Base-by-base conservation (phyloP, 30 jellyfish, hydroid and myxozoan species). In the Aurelia coerulea region DNA sequence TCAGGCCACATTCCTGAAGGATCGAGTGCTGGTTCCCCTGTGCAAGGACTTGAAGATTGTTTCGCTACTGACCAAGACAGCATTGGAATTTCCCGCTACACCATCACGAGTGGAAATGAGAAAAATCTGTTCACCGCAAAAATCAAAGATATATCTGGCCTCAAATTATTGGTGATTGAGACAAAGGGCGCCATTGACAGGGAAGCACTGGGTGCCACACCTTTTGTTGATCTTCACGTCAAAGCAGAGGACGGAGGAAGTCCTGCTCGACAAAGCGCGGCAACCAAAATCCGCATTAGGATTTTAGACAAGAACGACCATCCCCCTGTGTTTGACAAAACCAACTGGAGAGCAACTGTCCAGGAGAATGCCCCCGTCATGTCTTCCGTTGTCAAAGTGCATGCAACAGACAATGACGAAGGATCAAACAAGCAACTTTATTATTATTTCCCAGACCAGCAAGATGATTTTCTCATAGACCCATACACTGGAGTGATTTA, bases 11-110 rank as follows among this genome's bases (percentile, higher is more conserved):
- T 94, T 73, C 78, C 80, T 23, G 98, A 94, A 73, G 96, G 98
- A 4, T 67, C 84, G 16, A 85, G 95, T 13, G 96, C 97, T 41
- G 98, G 97, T 32, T 82, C 97, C 60, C 65, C 89, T 6, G 98
- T 94, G 58, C 78, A 51, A 11, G 98, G 98, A 14, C 86, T 94
- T 29, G 97, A 94, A 56, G 98, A 94, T 73, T 94, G 98, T 73
- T 94, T 94, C 67, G 98, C 98, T 6, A 94, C 97, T 17, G 98
- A 94, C 64, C 33, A 84, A 68, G 98, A 94, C 85, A 94, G 96
- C 62, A 67, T 93, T 17, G 96, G 97, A 4, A 63, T 94, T 42
- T 18, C 75, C 19, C 88, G 65, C 12, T 94, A 94, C 72, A 60
- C 69, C 10, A 94, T 94, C 11, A 78, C 88, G 10, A 89, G 73